These are phyloP conservation scores for Bostrychus sinensis DNA, from an alignment of 2,113 vertebrate genomes.

Conservation along the genomic window DNA sequence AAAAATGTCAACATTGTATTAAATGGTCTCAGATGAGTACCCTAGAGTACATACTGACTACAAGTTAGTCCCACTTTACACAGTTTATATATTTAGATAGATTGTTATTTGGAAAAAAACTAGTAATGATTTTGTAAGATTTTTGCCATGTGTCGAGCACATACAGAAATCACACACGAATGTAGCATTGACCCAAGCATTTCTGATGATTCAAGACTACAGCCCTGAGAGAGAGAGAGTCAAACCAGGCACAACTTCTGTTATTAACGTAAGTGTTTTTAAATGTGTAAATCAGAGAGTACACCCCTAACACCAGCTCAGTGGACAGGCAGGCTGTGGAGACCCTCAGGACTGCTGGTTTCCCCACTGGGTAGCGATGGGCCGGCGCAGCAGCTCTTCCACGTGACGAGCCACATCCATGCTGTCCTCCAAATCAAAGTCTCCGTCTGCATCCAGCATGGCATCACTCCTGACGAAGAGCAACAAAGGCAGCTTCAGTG, in stretches of 20 bases:
- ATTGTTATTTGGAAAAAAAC: neutral
- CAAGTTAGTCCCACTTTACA: neutral
- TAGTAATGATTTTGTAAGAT: constrained; percentile 6
- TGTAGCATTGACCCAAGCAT: neutral
- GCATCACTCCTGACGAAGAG: constrained; percentile 73
- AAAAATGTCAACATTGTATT: neutral
- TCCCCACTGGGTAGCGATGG: constrained; percentile 90
- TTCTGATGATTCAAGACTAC: neutral
- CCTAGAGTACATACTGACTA: neutral
- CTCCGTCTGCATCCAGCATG: constrained; percentile 89
- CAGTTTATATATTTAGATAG: neutral
- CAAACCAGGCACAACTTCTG: neutral
- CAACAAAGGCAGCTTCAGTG: neutral
- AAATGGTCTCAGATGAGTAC: neutral
- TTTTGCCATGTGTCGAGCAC: neutral
- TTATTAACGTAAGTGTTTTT: neutral
- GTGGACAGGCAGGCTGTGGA: constrained; percentile 23
- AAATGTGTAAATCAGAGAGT: neutral
- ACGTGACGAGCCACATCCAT: constrained; percentile 95
- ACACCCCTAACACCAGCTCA: too few relatives aligned
- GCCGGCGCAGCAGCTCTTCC: constrained; percentile 91
- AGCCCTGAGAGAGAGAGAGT: constrained; percentile 1
- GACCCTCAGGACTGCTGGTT: constrained; percentile 89
- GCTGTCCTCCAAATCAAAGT: constrained; percentile 93
- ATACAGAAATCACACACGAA: constrained; percentile 1